These are phyloP conservation scores for Cataglyphis altisquamis DNA, from an alignment of 2,888 invertebrate genomes.

Conservation along the genomic window DNA sequence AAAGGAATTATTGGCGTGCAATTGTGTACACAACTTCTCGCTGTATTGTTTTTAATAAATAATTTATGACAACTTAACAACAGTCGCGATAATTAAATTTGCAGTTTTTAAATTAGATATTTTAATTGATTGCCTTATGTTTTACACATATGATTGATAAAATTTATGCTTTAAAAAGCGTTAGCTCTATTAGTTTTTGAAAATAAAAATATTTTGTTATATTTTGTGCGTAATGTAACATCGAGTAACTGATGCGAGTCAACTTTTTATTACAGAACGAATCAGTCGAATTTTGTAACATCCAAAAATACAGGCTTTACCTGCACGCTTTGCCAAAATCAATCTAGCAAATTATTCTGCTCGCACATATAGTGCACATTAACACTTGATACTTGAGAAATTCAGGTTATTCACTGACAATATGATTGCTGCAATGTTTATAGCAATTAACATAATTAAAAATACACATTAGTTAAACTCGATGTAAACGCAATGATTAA, in stretches of 20 bases:
- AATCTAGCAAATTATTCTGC: constrained; percentile 12
- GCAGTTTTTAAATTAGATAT: background rate
- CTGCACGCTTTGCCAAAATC: background rate
- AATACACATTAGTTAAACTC: constrained; percentile 9
- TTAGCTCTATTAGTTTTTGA: background rate
- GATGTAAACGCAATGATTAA: constrained; percentile 34
- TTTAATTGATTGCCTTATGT: background rate
- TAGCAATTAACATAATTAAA: constrained; percentile 18
- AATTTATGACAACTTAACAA: background rate
- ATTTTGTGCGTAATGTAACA: background rate
- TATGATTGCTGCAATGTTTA: constrained; percentile 15
- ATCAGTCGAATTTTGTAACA: background rate
- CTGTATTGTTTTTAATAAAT: background rate
- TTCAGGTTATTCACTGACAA: constrained; percentile 17
- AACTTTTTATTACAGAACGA: background rate
- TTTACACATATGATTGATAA: background rate
- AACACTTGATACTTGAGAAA: constrained; percentile 29
- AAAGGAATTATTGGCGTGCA: background rate
- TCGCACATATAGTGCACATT: constrained; percentile 9
- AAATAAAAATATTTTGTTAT: background rate
- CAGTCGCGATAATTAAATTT: background rate
- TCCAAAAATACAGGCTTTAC: background rate
- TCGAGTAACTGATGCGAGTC: background rate
- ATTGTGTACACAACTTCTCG: background rate
- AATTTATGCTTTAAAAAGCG: background rate